Evolutionary conservation across 2,113 vertebrate species (phyloP), one percentile per base, ranked within the genome.

Genomic region (Scopus umbretta): DNA sequence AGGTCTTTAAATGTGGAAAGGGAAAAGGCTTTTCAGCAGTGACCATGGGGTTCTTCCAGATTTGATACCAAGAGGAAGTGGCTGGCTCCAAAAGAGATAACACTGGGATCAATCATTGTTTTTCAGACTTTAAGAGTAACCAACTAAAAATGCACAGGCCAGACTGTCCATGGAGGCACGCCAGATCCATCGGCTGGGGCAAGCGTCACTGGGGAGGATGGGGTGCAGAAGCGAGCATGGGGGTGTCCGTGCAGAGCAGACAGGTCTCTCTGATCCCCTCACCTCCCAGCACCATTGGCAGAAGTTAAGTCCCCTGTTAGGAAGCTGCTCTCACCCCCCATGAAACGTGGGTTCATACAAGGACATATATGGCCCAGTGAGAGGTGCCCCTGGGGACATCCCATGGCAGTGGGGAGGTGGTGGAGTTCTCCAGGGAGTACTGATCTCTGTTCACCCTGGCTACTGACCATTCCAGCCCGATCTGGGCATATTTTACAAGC

Each of bases 381-480:
- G 43, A 58, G 16, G 14, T 63, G 16, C 2, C 22, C 40, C 23
- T 22, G 34, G 38, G 36, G 62, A 43, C 16, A 52, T 10, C 9
- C 6, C 22, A n/a, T 0, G 1, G 19, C 2, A 1, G 14, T 52
- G 42, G 20, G 36, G 65, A 81, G 18, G 32, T 3, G 2, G 15
- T 56, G 10, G 43, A 73, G 36, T 7, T 75, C 40, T 38, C 53
- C 18, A 34, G 13, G 21, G 27, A 71, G 3, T 25, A 23, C 8
- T 68, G 45, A 52, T 55, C 38, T 78, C 61, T 59, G 34, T 67
- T 76, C 47, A 34, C 14, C 21, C 29, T 58, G 47, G 29, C 47
- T 66, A 50, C 32, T 59, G 62, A 85, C 15, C 11, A 16, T 72
- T 93, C 75, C 82, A 90, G 52, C 15, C 34, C 6, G 3, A 34